These are phyloP conservation scores for Pollenia labialis DNA, from an alignment of 2,888 invertebrate genomes.

Conservation along the genomic window DNA sequence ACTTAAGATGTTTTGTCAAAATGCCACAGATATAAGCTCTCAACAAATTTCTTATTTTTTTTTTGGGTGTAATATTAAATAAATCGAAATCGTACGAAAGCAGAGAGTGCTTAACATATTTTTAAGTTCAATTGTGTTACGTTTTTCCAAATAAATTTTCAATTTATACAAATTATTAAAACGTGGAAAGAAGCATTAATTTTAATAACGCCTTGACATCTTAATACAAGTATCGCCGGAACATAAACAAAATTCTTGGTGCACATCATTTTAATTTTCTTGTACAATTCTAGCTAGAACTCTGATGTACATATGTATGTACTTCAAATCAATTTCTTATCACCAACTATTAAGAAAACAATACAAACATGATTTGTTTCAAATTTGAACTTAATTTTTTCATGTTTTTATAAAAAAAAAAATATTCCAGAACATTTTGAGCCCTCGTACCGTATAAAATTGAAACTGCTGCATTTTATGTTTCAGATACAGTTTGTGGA, in stretches of 20 bases:
- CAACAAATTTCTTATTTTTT: no score
- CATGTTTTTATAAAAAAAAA: constrained; percentile 9
- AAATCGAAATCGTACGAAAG: no score
- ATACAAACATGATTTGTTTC: constrained; percentile 45
- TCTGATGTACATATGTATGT: not conserved
- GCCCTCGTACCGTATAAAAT: constrained; percentile 45
- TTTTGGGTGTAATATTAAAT: no score
- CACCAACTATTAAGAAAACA: constrained; percentile 26
- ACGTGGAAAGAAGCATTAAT: constrained; percentile 50
- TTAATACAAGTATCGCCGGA: constrained; percentile 30
- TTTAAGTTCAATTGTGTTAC: not conserved
- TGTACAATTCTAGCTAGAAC: not conserved
- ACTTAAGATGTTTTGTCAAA: no score
- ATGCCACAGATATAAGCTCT: no score
- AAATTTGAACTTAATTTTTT: constrained; percentile 63
- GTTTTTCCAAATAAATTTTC: not conserved
- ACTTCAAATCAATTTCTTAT: constrained; percentile 46
- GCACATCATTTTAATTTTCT: constrained; percentile 42
- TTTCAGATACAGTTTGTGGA: not conserved
- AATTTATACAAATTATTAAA: constrained; percentile 1
- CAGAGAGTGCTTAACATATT: no score
- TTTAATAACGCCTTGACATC: constrained; percentile 40
- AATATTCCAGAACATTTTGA: not conserved
- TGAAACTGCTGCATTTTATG: constrained; percentile 60
- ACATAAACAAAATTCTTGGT: constrained; percentile 56